Evolutionary conservation across 1,140 invertebrate species (phyloP), one percentile per base, ranked within the genome.

Genomic region (Physella acuta): DNA sequence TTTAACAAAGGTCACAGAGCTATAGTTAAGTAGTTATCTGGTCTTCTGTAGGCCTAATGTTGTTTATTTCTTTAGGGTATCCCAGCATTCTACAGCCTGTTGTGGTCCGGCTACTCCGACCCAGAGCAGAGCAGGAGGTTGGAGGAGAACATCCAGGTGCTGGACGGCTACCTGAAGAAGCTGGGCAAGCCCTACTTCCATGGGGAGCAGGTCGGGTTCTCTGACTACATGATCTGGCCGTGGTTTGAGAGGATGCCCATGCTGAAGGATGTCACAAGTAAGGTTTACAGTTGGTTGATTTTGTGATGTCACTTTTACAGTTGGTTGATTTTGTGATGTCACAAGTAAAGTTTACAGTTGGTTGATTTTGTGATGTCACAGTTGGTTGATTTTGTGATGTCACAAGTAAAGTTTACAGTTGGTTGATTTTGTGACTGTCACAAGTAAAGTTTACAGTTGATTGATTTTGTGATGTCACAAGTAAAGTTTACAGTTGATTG

Each of bases 201-300:
- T 59, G 77, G 75, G 16, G 37, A 64, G n/a, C 55, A 63, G 16
- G 31, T 65, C 4, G 72, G 72, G 8, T 71, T 79, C 49, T 59
- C 72, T 26, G 78, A 79, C 64, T 75, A 75, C 53, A 75, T 76
- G 73, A 73, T 73, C 36, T 79, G 78, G 78, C 78, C 78, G 20
- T 76, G 75, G 76, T 77, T 77, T 70, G 78, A 79, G 53, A 36
- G 78, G 16, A 73, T 78, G 20, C 63, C 66, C 39, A 67, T 75
- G 55, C 30, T 73, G 26, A 59, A 44, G 3, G 33, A 71, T 37
- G 64, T 78, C 20, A 67, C 75, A 49, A 71, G 75, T 74, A 49
- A 60, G 44, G 11, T 33, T n/a, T n/a, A n/a, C n/a, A n/a, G 11
- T 49, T 49, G 44, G 11, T 49, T 49, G 44, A n/a, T 49, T 49